These are phyloP conservation scores for Azorinus chamasolen DNA, from an alignment of 2,888 invertebrate genomes.

Conservation along the genomic window DNA sequence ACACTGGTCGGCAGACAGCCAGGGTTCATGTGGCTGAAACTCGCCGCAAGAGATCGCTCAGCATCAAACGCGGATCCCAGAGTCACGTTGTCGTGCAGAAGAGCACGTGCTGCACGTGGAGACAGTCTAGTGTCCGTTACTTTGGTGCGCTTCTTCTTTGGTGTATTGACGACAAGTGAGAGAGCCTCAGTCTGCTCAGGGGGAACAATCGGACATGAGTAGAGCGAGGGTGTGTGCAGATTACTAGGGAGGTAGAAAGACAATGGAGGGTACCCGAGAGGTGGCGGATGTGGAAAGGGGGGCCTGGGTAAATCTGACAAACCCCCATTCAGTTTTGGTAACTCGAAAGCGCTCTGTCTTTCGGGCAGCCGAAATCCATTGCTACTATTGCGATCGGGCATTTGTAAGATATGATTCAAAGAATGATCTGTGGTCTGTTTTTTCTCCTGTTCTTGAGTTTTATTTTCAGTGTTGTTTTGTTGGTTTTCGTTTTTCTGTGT, in stretches of 20 bases:
- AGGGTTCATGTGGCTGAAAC: conserved; percentile 93
- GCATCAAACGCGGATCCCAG: conserved; percentile 68
- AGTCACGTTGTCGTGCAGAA: conserved; percentile 80
- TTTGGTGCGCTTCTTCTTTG: conserved; percentile 99
- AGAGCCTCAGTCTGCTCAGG: conserved; percentile 91
- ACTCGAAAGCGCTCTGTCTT: conserved; percentile 77
- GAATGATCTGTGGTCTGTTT: conserved; percentile 65
- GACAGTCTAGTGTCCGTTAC: conserved; percentile 89
- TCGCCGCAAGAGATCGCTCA: conserved; percentile 60
- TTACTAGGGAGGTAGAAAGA: conserved; percentile 88
- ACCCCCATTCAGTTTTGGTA: conserved; percentile 67
- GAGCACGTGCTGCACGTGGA: conserved; percentile 83
- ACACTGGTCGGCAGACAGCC: conserved; percentile 97
- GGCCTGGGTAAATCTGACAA: conserved; percentile 68
- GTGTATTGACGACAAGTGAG: conserved; percentile 95
- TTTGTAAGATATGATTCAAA: conserved; percentile 59
- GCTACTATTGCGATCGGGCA: conserved; percentile 48
- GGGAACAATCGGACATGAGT: conserved; percentile 67
- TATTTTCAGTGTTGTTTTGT: conserved; percentile 28
- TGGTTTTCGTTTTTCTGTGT: conserved; percentile 48
- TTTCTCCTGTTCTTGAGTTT: conserved; percentile 48
- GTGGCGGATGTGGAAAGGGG: conserved; percentile 81
- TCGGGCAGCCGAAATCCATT: conserved; percentile 53
- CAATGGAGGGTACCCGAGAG: conserved; percentile 87
- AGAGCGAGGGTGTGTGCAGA: conserved; percentile 75